Conservation (phyloP, 1,140 invertebrate genomes). For the Nasonia giraulti region DNA sequence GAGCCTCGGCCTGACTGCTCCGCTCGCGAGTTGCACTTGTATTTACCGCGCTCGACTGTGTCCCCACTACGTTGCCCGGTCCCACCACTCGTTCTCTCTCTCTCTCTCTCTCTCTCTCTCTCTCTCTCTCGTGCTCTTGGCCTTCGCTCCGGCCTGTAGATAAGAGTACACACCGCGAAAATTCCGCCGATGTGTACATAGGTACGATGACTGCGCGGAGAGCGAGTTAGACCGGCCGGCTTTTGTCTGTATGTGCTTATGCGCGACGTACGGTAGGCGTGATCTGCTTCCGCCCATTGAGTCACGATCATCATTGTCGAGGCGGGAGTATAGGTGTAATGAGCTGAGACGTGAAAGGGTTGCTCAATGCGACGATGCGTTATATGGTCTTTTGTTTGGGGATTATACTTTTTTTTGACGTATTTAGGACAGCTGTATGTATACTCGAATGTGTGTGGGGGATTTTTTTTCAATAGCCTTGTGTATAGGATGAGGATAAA, state of each 20-base stretch:
- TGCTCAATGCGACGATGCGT: too few relatives aligned
- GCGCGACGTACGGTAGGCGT: too few relatives aligned
- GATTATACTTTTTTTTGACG: too few relatives aligned
- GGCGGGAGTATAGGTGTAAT: too few relatives aligned
- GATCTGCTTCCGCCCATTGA: too few relatives aligned
- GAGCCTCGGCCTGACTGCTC: constrained; percentile 9
- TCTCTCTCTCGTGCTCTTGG: neutral
- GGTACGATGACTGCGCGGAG: neutral
- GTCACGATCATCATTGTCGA: too few relatives aligned
- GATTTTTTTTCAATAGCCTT: too few relatives aligned
- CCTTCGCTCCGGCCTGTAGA: neutral
- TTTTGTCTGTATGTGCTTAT: too few relatives aligned
- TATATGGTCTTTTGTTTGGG: too few relatives aligned
- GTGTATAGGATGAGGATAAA: neutral
- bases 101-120: neutral
- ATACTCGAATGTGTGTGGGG: too few relatives aligned
- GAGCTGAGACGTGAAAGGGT: too few relatives aligned
- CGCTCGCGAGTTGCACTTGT: constrained; percentile 55
- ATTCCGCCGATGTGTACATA: neutral
- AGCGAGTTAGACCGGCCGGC: neutral
- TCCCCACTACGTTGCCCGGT: neutral
- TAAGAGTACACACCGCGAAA: neutral
- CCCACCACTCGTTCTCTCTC: neutral
- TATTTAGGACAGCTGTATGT: too few relatives aligned
- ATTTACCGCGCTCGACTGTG: constrained; percentile 61